Evolutionary conservation across 2,113 vertebrate species (phyloP), one percentile per base, ranked within the genome.

Genomic region (Odobenus rosmarus): DNA sequence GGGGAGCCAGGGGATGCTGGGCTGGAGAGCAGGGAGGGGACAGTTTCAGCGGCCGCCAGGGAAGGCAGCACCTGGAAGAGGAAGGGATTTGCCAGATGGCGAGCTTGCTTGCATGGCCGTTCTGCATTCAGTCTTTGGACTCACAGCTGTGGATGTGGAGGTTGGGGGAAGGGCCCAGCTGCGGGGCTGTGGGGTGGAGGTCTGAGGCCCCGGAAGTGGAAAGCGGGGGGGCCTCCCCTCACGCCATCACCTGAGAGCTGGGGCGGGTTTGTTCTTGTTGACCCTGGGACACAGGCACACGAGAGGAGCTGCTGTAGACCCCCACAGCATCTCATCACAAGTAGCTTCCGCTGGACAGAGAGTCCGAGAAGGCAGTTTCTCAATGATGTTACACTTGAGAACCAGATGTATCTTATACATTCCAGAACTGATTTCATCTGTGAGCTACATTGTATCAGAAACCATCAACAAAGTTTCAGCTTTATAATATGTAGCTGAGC

Each of bases 391-490:
- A 69, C 42, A 26, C 31, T 28, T 24, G 7, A 39, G 46, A 33
- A 42, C n/a, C 11, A 33, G n/a, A 64, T 16, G 24, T 39, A 12
- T 42, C 26, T 1, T 0, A 4, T 23, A 4, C 14, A 46, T 21
- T 36, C 24, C 39, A 61, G 61, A 24, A 15, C 31, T 46, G 6
- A 74, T 64, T 77, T 91, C 33, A 6, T 33, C 49, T 2, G 19
- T 82, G 84, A 77, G 86, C 81, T 67, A 67, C 61, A 24, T 12
- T 90, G n/a, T 92, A 46, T 83, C 69, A 57, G 92, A 88, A 94
- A 74, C 76, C 4, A 16, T 61, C 46, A 10, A 64, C 33, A 80
- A 13, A 39, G 57, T 28, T 59, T 79, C 51, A 46, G 7, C 33
- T 77, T 88, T 3, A 4, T 42, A 42, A 24, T 23, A 4, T 36